A percentile compares a stretch with the other conserved stretches of the same genome.
These are phyloP conservation scores for Neosalanx taihuensis DNA, from an alignment of 2,797 vertebrate genomes.

Conservation along the genomic window DNA sequence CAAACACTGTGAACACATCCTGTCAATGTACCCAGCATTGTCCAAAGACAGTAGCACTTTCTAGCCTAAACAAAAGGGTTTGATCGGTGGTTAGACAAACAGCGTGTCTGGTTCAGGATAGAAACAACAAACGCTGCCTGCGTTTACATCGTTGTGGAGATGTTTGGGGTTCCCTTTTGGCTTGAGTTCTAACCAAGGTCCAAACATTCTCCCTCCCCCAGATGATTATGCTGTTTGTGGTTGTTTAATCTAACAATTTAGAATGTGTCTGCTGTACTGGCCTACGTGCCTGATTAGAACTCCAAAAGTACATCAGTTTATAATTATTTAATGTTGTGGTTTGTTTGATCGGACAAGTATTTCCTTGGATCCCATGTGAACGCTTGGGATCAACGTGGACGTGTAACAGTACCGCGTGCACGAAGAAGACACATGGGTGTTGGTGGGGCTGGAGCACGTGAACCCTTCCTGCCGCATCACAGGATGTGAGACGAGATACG, in stretches of 20 bases:
- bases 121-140: conserved; percentile 38
- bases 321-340: not conserved
- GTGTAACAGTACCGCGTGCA: not conserved
- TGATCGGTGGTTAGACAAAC: conserved; percentile 24
- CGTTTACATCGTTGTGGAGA: conserved; percentile 45
- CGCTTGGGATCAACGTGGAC: not conserved
- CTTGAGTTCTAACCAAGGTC: conserved; percentile 31
- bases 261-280: conserved; percentile 35
- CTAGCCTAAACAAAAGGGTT: conserved; percentile 40
- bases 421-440: too few relatives aligned
- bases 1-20: conserved; percentile 30
- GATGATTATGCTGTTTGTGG: conserved; percentile 25
- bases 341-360: not conserved
- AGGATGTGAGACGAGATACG: conserved; percentile 2
- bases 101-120: conserved; percentile 47
- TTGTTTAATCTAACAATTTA: conserved; percentile 33
- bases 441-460: not conserved
- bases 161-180: conserved; percentile 53
- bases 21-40: conserved; percentile 30
- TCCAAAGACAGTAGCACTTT: conserved; percentile 14
- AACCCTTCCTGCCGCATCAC: not conserved
- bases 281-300: not conserved
- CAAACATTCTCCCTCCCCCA: not conserved
- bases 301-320: not conserved
- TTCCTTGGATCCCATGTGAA: not conserved